Evolutionary conservation across 1,140 invertebrate species (phyloP), one percentile per base, ranked within the genome.

Genomic region (Monomorium pharaonis): DNA sequence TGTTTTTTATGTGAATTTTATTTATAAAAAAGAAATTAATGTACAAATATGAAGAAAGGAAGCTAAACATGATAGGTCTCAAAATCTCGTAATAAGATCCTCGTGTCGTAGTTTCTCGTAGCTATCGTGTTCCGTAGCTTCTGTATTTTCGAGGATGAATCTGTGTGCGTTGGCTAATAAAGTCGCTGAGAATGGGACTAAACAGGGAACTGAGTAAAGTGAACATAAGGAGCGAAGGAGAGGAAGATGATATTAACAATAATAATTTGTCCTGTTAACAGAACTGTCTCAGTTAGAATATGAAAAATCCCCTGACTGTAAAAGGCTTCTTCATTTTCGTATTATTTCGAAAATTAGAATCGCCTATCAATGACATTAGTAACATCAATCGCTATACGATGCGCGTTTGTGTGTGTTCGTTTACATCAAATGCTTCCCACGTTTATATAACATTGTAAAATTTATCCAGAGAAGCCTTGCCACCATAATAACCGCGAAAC

Each of bases 11-110:
- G 83, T 84, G 63, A 74, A 62, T 88, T 90, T 90, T 90, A 90
- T 90, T 90, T 90, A 90, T 88, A 90, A 90, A 89, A 65, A 86
- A 90, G 86, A 88, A 90, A 90, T 89, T 84, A 90, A 90, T 90
- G 56, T 90, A 90, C 89, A 90, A 84, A 49, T 89, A 88, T 72
- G 65, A 86, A 58, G 70, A 24, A 44, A 86, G 77, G 72, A 88
- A 56, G 33, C 30, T 85, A 72, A 70, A 83, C 62, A 85, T 84
- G 84, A 89, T 72, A 4, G 58, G 30, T 75, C 30, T 87, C 27
- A 49, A 30, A 18, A 75, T 88, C 24, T n/a, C 77, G 6, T 62
- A 58, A 63, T 42, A 58, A 72, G 54, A 84, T 81, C 76, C 62
- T 86, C 77, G 33, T 47, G 81, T 84, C 67, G 27, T 42, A 33